Evolutionary conservation across 2,113 vertebrate genomes (phyloP).

Genomic region (Pterocles burchelli): DNA sequence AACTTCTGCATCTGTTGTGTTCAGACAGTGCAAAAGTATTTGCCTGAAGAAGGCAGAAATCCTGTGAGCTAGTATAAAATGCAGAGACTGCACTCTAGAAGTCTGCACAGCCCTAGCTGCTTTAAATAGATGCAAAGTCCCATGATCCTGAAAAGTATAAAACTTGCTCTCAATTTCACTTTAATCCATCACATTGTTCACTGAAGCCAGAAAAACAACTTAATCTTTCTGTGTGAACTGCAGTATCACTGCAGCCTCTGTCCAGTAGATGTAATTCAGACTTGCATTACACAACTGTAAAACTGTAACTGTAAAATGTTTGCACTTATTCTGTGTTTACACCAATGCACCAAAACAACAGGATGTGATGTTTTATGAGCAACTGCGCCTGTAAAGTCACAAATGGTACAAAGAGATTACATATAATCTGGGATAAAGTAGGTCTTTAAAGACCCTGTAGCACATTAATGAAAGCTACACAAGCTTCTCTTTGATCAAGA

Average conservation of each 20-base stretch:
- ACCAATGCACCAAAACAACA: not conserved
- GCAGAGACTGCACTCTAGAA: not conserved
- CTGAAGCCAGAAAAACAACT: not conserved
- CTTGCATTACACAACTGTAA: not conserved
- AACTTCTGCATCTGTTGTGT: not conserved
- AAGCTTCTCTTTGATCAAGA: conserved; percentile 4
- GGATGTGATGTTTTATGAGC: not conserved
- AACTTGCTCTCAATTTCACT: not conserved
- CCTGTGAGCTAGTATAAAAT: not conserved
- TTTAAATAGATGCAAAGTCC: not conserved
- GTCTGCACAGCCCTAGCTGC: not conserved
- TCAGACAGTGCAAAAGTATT: not conserved
- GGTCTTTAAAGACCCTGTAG: not conserved
- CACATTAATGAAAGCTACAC: not conserved
- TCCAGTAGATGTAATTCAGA: not conserved
- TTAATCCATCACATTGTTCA: not conserved
- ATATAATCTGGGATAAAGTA: not conserved
- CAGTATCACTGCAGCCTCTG: not conserved
- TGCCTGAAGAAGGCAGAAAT: not conserved
- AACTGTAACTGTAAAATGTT: not conserved
- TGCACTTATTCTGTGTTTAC: not conserved
- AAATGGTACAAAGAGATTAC: not conserved
- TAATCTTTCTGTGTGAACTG: not conserved
- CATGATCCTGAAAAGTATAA: not conserved
- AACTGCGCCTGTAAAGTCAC: not conserved